Evolutionary conservation across 2,113 vertebrate species (phyloP).

Genomic region (Amphiprion ocellaris): DNA sequence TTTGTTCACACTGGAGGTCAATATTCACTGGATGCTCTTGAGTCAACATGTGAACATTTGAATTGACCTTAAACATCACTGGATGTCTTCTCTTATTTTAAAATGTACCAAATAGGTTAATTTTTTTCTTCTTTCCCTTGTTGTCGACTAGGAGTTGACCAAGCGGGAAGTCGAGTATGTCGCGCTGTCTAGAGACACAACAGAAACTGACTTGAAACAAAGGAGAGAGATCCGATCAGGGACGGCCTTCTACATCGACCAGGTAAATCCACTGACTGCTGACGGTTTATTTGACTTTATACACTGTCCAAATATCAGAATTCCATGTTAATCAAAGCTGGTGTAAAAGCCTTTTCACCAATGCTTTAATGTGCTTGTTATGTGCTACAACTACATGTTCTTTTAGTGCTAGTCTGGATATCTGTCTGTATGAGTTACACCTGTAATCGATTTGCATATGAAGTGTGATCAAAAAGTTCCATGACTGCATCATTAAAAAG

Average conservation of each 20-base stretch:
- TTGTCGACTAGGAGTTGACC: conserved; percentile 90
- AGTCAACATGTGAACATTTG: too few relatives aligned
- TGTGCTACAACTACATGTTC: too few relatives aligned
- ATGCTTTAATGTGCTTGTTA: not conserved
- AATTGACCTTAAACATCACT: too few relatives aligned
- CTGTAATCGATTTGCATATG: too few relatives aligned
- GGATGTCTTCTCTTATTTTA: not conserved
- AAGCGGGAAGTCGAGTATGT: conserved; percentile 95
- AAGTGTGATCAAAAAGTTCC: too few relatives aligned
- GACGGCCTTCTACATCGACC: conserved; percentile 96
- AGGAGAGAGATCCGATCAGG: conserved; percentile 94
- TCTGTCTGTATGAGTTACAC: not conserved
- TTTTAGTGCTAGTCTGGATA: not conserved
- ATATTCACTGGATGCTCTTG: too few relatives aligned
- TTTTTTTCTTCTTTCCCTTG: not conserved
- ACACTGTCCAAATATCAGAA: not conserved
- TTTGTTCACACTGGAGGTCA: too few relatives aligned
- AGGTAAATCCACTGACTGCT: conserved; percentile 79
- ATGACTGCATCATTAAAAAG: too few relatives aligned
- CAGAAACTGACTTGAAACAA: conserved; percentile 97
- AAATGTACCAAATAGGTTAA: not conserved
- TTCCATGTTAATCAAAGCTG: not conserved
- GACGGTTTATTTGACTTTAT: not conserved
- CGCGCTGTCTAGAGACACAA: conserved; percentile 94
- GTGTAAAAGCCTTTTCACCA: not conserved